Evolutionary conservation across 2,113 vertebrate genomes (phyloP).

Genomic region (Piprites chloris): DNA sequence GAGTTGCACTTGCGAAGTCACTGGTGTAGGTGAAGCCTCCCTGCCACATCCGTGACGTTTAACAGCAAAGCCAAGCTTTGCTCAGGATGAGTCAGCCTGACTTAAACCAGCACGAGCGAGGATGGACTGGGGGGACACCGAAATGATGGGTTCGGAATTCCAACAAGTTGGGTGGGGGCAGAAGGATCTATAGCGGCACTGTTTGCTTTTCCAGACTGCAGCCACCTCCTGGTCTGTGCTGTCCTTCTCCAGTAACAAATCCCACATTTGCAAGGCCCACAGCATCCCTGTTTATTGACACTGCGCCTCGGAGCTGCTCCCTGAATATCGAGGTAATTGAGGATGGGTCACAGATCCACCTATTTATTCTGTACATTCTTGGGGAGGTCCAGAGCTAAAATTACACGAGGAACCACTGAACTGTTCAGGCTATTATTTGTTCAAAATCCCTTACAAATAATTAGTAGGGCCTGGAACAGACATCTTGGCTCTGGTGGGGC

Average conservation of each 20-base stretch:
- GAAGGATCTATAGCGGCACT: not conserved
- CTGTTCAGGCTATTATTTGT: constrained; percentile 41
- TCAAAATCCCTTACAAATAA: constrained; percentile 35
- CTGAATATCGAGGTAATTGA: constrained; percentile 20
- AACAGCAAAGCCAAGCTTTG: not conserved
- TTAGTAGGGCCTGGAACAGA: not conserved
- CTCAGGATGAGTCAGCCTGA: not conserved
- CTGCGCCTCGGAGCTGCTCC: not conserved
- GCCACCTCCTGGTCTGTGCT: not conserved
- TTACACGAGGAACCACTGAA: constrained; percentile 23
- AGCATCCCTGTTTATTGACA: constrained; percentile 63
- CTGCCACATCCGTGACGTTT: not conserved
- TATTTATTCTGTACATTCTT: constrained; percentile 62
- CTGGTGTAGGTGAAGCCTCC: not conserved
- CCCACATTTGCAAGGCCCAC: not conserved
- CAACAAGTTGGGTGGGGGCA: not conserved
- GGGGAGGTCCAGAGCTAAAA: constrained; percentile 52
- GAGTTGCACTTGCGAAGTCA: not conserved
- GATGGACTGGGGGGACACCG: not conserved
- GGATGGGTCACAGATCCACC: constrained; percentile 48
- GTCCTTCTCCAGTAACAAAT: not conserved
- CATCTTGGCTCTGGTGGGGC: not conserved
- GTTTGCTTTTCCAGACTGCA: constrained; percentile 42
- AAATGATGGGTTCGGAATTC: not conserved
- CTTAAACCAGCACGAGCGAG: not conserved